Percentiles rank a stretch among this genome's conserved stretches.
phyloP scores from a whole-genome alignment of 1,140 invertebrate species.

The Eulimnadia texana region DNA sequence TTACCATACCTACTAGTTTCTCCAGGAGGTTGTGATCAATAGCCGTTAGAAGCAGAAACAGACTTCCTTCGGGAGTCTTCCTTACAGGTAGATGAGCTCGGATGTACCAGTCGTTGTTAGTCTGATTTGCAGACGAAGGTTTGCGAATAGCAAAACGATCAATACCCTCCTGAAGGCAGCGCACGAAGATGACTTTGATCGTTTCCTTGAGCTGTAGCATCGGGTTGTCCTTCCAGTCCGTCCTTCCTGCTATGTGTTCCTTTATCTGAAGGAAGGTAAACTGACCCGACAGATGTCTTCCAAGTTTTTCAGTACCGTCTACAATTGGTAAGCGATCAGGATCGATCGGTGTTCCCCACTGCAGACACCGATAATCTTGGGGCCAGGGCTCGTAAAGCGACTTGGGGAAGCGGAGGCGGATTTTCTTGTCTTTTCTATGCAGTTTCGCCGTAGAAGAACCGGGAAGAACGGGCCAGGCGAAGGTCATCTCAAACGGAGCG shows the following conservation, averaged over 20 bases:
- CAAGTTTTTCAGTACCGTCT: not conserved
- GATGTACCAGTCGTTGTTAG: not conserved
- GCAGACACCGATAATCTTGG: not conserved
- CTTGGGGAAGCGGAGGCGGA: not conserved
- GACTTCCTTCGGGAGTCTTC: not conserved
- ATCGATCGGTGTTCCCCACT: not conserved
- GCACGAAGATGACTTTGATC: not conserved
- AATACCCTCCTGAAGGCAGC: too few relatives aligned
- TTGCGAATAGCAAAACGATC: not conserved
- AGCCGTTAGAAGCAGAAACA: not conserved
- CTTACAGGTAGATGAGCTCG: not conserved
- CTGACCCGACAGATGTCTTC: not conserved
- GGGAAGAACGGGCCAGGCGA: not conserved
- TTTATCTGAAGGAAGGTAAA: not conserved
- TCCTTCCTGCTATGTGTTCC: not conserved
- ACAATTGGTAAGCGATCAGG: not conserved
- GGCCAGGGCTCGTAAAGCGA: constrained; percentile 1
- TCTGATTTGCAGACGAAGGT: not conserved
- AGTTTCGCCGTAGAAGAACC: not conserved
- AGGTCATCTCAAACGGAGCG: not conserved
- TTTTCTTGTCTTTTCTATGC: not conserved
- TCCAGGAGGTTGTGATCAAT: not conserved
- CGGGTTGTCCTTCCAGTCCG: not conserved
- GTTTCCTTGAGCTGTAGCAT: not conserved
- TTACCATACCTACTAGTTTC: not conserved